Evolutionary conservation across 2,888 invertebrate species (phyloP).

Genomic region (Phymatocera aterrima): DNA sequence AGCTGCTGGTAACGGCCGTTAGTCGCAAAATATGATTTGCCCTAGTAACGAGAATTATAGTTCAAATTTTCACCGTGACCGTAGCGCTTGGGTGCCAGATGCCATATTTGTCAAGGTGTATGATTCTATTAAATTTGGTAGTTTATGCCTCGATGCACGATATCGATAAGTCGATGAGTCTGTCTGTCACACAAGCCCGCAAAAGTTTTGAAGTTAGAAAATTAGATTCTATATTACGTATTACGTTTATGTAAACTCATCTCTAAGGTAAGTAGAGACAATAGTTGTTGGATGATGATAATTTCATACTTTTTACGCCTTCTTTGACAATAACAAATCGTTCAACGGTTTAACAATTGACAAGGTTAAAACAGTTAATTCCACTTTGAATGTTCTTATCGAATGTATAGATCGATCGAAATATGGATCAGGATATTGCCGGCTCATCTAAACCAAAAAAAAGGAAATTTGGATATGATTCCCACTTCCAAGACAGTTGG

Average conservation of each 20-base stretch:
- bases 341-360: slow-evolving; percentile 11
- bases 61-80: slow-evolving; percentile 23
- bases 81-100: slow-evolving; percentile 13
- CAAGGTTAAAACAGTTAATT: slow-evolving; percentile 20
- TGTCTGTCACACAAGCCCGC: not conserved
- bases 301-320: slow-evolving; percentile 7
- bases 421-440: not conserved
- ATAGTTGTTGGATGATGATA: slow-evolving; percentile 7
- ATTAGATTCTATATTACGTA: not conserved
- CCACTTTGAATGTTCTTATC: not conserved
- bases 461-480: slow-evolving; percentile 23
- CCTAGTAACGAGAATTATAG: slow-evolving; percentile 4
- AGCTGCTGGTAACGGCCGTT: slow-evolving; percentile 22
- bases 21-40: slow-evolving; percentile 27
- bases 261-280: slow-evolving; percentile 5
- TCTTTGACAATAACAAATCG: slow-evolving; percentile 9
- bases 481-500: slow-evolving; percentile 14
- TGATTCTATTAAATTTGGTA: not conserved
- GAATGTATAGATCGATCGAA: slow-evolving; percentile 3
- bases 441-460: slow-evolving; percentile 22
- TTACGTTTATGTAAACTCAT: slow-evolving; percentile 5
- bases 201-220: not conserved
- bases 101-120: not conserved
- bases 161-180: slow-evolving; percentile 21
- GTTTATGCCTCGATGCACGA: slow-evolving; percentile 2